Conservation (phyloP, 2,113 vertebrate genomes). For the Heloderma charlesbogerti region DNA sequence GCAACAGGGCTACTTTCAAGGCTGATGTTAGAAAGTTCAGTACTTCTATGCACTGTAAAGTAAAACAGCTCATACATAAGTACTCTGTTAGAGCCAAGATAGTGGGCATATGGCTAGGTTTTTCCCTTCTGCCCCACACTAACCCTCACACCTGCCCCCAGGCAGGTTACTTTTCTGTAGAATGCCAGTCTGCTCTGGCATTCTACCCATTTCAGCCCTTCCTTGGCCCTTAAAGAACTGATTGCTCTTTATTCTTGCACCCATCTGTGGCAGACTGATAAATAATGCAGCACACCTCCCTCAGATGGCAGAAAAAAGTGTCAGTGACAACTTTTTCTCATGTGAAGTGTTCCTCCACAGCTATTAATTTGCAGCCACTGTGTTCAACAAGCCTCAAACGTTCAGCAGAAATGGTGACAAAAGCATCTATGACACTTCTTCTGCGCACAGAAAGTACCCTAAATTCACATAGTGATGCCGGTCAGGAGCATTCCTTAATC, state of each 20-base stretch:
- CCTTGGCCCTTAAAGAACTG: neutral
- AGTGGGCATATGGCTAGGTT: neutral
- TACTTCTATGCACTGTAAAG: neutral
- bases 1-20: neutral
- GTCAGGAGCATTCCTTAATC: neutral
- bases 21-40: neutral
- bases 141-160: neutral
- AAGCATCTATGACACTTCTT: neutral
- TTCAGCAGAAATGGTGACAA: constrained; percentile 18
- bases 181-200: neutral
- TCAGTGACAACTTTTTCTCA: constrained; percentile 14
- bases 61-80: neutral
- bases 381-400: neutral
- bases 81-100: neutral
- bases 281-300: neutral
- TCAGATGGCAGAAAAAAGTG: neutral
- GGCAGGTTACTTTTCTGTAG: neutral
- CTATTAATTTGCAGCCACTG: constrained; percentile 10
- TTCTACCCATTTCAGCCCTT: neutral
- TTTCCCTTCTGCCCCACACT: neutral
- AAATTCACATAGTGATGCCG: neutral
- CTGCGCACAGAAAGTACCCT: neutral
- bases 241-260: neutral
- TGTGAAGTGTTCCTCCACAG: neutral
- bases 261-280: rapidly evolving